Evolutionary conservation across 2,797 vertebrate genomes (phyloP).

Genomic region (Scolopax bukidnonensis): DNA sequence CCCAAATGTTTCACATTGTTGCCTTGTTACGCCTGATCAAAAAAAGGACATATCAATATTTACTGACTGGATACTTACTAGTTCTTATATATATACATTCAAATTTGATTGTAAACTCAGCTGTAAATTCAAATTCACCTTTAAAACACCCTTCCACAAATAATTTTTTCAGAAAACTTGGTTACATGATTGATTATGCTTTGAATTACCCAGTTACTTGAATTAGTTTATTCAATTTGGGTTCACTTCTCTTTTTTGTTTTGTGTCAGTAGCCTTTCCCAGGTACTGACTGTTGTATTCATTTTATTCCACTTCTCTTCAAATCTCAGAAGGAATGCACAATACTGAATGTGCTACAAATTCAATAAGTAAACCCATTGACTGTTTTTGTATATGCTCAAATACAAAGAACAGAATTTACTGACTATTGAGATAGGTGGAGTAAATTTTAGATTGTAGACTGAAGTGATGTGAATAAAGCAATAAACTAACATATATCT

Average conservation of each 20-base stretch:
- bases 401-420: neutral
- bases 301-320: neutral
- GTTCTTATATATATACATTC: neutral
- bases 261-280: neutral
- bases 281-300: neutral
- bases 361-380: neutral
- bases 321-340: neutral
- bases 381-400: neutral
- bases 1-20: neutral
- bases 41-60: neutral
- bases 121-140: neutral
- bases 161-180: neutral
- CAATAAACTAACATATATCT: neutral
- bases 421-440: neutral
- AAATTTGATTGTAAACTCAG: neutral
- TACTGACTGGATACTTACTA: neutral
- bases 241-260: neutral
- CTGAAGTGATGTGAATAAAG: neutral
- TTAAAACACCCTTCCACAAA: neutral
- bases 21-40: neutral
- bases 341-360: neutral
- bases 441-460: neutral
- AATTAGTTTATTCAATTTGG: neutral
- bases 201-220: neutral
- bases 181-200: neutral